Conservation (phyloP, 2,797 vertebrate genomes). For the Mionectes olivaceus region DNA sequence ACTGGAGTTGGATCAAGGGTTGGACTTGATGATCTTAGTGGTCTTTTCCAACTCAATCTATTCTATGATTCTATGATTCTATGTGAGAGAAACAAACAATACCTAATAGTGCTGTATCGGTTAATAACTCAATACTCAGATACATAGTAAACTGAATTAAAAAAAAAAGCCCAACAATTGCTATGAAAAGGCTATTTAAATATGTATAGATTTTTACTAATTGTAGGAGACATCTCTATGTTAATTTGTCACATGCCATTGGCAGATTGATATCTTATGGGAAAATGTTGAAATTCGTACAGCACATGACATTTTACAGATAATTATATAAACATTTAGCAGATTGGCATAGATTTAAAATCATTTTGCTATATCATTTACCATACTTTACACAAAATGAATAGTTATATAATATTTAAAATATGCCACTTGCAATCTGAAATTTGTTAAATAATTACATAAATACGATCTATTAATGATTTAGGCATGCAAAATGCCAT, state of each 20-base stretch:
- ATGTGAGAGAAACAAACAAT: not conserved
- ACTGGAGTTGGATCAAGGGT: no score
- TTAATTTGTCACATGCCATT: not conserved
- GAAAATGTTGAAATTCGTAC: not conserved
- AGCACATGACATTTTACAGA: not conserved
- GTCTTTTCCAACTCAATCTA: no score
- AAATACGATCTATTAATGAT: not conserved
- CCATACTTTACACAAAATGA: not conserved
- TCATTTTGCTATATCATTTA: not conserved
- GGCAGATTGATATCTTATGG: not conserved
- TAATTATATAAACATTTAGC: slow-evolving; percentile 9
- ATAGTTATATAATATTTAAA: not conserved
- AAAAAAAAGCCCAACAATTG: not conserved
- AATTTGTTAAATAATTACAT: not conserved
- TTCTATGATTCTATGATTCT: no score
- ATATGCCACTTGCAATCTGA: not conserved
- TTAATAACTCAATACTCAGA: not conserved
- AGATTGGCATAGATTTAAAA: not conserved
- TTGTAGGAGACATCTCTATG: not conserved
- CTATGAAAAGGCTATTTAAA: not conserved
- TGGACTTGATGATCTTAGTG: no score
- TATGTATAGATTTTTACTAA: not conserved
- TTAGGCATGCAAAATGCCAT: not conserved
- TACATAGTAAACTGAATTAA: not conserved
- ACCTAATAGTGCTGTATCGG: not conserved